phyloP scores from a whole-genome alignment of 2,888 invertebrate species.

The Ormyrus pomaceus region DNA sequence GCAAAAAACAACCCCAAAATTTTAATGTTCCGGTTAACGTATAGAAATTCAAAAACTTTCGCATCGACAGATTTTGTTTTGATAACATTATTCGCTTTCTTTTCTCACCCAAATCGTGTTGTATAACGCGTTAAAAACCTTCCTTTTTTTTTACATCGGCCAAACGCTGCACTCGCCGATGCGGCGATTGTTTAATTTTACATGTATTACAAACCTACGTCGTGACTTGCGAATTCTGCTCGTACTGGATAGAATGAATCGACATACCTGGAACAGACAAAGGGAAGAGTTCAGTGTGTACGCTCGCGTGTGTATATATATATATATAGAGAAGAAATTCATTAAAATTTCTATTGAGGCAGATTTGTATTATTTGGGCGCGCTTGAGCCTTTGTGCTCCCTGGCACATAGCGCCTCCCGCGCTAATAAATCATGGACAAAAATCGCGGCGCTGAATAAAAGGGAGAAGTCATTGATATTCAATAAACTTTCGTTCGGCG shows the following conservation, averaged over 20 bases:
- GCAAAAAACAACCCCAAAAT: too few relatives aligned
- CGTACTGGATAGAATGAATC: conserved; percentile 19
- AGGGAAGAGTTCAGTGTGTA: conserved; percentile 20
- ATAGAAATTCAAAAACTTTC: too few relatives aligned
- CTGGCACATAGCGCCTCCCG: neutral
- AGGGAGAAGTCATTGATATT: conserved; percentile 32
- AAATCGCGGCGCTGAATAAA: conserved; percentile 2
- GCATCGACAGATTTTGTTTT: too few relatives aligned
- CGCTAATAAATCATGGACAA: conserved; percentile 9
- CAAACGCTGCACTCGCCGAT: conserved; percentile 4
- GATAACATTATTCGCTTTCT: too few relatives aligned
- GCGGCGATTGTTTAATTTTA: neutral
- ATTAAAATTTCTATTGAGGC: conserved; percentile 40
- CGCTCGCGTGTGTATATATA: neutral
- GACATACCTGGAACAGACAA: conserved; percentile 46
- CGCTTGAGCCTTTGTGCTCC: conserved; percentile 4
- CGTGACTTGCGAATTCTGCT: conserved; percentile 27
- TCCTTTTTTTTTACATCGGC: neutral
- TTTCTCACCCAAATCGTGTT: too few relatives aligned
- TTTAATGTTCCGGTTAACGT: too few relatives aligned
- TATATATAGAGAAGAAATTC: conserved; percentile 18
- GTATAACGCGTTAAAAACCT: neutral
- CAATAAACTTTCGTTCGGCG: conserved; percentile 10
- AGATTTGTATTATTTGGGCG: conserved; percentile 29
- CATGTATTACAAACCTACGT: neutral